Evolutionary conservation across 1,140 invertebrate genomes (phyloP).

Genomic region (Hydropsyche tenuis): DNA sequence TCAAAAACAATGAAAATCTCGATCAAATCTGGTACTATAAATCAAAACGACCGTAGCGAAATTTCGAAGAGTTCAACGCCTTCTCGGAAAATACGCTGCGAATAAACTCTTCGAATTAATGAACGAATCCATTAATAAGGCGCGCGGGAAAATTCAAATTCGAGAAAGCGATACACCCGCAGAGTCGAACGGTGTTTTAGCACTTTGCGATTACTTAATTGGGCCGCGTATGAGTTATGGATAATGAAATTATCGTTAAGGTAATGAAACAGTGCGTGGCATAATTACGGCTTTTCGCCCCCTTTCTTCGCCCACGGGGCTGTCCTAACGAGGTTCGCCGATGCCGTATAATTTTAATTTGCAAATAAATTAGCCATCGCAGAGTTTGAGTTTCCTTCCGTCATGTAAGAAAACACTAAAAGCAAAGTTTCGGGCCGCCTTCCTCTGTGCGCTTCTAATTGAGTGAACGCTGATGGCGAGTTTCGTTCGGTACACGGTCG

Average conservation of each 20-base stretch:
- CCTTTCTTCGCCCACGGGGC: background rate
- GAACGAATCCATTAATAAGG: slow-evolving; percentile 1
- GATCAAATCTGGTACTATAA: too few species aligned
- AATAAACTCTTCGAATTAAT: background rate
- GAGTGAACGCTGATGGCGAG: background rate
- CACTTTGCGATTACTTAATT: slow-evolving; percentile 40
- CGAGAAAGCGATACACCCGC: background rate
- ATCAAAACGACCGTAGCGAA: too few species aligned
- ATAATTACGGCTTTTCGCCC: slow-evolving; percentile 20
- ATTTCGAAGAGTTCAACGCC: too few species aligned
- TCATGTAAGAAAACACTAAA: slow-evolving; percentile 41
- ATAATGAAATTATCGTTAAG: slow-evolving; percentile 42
- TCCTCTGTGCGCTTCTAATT: slow-evolving; percentile 30
- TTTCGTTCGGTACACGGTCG: too few species aligned
- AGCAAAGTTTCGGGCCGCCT: slow-evolving; percentile 25
- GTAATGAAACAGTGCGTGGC: slow-evolving; percentile 39
- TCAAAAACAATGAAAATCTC: too few species aligned
- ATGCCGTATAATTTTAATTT: slow-evolving; percentile 38
- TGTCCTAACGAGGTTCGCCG: slow-evolving; percentile 1
- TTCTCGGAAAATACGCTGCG: too few species aligned
- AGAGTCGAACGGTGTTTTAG: slow-evolving; percentile 20
- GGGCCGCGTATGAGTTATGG: slow-evolving; percentile 36
- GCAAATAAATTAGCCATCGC: slow-evolving; percentile 36
- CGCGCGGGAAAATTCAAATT: background rate
- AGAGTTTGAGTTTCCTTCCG: slow-evolving; percentile 22